These are phyloP conservation scores for Pandemis corylana DNA, from an alignment of 2,888 invertebrate species.

Conservation along the genomic window DNA sequence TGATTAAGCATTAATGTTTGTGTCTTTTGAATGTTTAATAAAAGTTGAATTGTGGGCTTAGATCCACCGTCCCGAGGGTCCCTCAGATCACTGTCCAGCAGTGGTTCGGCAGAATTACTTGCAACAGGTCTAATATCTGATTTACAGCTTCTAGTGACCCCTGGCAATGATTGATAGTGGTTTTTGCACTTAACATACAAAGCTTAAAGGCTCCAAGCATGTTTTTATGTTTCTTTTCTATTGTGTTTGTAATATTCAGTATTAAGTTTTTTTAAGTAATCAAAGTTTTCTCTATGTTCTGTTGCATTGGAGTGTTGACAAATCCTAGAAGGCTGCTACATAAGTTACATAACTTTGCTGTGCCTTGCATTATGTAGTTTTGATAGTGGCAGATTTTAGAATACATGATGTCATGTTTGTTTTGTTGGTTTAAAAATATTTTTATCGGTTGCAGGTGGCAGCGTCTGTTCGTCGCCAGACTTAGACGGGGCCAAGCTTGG, in stretches of 20 bases:
- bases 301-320: constrained; percentile 31
- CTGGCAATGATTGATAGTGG: constrained; percentile 36
- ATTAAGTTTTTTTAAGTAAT: neutral
- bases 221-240: constrained; percentile 47
- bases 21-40: constrained; percentile 36
- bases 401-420: neutral
- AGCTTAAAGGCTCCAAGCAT: constrained; percentile 60
- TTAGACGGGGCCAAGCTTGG: constrained; percentile 89
- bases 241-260: neutral
- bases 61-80: constrained; percentile 86
- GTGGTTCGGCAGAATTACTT: constrained; percentile 86
- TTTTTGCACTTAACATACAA: constrained; percentile 53
- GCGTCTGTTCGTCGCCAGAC: constrained; percentile 91
- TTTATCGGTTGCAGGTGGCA: constrained; percentile 84
- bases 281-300: constrained; percentile 7
- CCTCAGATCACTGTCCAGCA: constrained; percentile 85
- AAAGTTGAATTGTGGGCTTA: constrained; percentile 67
- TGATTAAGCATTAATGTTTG: neutral
- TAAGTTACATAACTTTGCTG: neutral
- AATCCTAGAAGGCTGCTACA: constrained; percentile 15
- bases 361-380: constrained; percentile 27
- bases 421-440: neutral
- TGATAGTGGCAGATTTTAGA: neutral
- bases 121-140: constrained; percentile 86
- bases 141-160: constrained; percentile 40